Conservation (phyloP, 2,888 invertebrate genomes). For the Nasonia oneida region DNA sequence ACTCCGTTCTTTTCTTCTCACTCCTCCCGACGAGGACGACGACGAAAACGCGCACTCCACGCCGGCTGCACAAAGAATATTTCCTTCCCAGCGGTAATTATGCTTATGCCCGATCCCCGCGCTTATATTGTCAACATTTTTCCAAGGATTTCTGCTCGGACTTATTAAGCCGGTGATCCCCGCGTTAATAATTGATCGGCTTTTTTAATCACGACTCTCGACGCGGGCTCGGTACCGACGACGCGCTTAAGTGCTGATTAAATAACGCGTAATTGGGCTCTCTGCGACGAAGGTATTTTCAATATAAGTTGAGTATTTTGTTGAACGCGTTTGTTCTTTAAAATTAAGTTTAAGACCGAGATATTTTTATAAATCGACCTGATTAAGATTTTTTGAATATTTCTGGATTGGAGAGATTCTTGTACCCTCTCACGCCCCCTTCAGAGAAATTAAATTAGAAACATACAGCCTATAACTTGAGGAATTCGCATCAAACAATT, state of each 20-base stretch:
- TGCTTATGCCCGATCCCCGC: slow-evolving; percentile 58
- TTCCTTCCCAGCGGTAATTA: slow-evolving; percentile 58
- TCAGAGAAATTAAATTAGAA: not conserved
- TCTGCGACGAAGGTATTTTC: not conserved
- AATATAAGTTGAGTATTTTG: not conserved
- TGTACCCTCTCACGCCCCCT: not conserved
- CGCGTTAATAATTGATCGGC: slow-evolving; percentile 62
- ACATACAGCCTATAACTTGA: not conserved
- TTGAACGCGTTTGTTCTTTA: too few species aligned
- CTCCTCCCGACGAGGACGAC: slow-evolving; percentile 6
- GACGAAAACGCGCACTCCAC: slow-evolving; percentile 17
- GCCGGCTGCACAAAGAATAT: slow-evolving; percentile 56
- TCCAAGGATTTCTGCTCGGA: slow-evolving; percentile 43
- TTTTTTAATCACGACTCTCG: slow-evolving; percentile 61
- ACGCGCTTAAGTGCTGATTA: slow-evolving; percentile 59
- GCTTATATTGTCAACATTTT: slow-evolving; percentile 47
- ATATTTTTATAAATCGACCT: too few species aligned
- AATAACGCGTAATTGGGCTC: slow-evolving; percentile 60
- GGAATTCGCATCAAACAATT: slow-evolving; percentile 20
- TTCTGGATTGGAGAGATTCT: too few species aligned
- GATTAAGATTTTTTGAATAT: too few species aligned
- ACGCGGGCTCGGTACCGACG: slow-evolving; percentile 4
- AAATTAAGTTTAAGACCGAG: too few species aligned
- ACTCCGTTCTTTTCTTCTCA: slow-evolving; percentile 10
- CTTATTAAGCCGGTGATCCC: slow-evolving; percentile 54